Base-by-base conservation (phyloP, 2,113 vertebrate species). In the Corydoras sp. region DNA sequence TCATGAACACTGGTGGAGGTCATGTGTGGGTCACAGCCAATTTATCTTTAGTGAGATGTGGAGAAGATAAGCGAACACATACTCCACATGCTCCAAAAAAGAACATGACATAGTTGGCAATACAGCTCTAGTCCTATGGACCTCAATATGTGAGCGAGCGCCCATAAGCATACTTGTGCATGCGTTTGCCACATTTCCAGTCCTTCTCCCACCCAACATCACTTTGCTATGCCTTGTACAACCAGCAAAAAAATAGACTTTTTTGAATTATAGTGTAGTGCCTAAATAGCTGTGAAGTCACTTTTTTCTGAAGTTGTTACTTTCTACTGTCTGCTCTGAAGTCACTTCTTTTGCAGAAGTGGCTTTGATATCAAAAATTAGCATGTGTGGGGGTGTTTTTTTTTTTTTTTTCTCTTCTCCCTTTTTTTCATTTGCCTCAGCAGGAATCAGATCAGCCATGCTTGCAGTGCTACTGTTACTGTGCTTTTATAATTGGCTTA, bases 1-100 rank as follows among this genome's bases (percentile, higher is more conserved):
- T 86, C 84, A 83, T 89, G 88, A 87, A 87, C 87, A 89, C 87
- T 85, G 82, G 83, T 81, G 71, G 43, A 82, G 88, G 86, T 91
- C 87, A 86, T 81, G 74, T 81, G 83, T 71, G 75, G 88, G 88
- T 90, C 88, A 85, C 73, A 86, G 77, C 81, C 83, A 91, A 86
- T 91, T 89, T 89, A 88, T 86, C 85, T 86, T 43, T 83, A 76
- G 79, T 79, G 78, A 76, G 78, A 79, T 75, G 30, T 82, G 64
- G 81, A 62, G 76, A 76, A 74, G 82, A 79, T 74, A 74, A 74
- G 67, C 24, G 55, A 49, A 31, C 60, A 55, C 55, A 66, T 12
- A 61, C 50, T 66, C 49, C 13, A 66, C 43, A 50, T 35, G 51
- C 24, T 62, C 72, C 54, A 58, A 67, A 43, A 61, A 50, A 74